These are phyloP conservation scores for Manis javanica DNA, from an alignment of 2,797 vertebrate species.

Conservation along the genomic window DNA sequence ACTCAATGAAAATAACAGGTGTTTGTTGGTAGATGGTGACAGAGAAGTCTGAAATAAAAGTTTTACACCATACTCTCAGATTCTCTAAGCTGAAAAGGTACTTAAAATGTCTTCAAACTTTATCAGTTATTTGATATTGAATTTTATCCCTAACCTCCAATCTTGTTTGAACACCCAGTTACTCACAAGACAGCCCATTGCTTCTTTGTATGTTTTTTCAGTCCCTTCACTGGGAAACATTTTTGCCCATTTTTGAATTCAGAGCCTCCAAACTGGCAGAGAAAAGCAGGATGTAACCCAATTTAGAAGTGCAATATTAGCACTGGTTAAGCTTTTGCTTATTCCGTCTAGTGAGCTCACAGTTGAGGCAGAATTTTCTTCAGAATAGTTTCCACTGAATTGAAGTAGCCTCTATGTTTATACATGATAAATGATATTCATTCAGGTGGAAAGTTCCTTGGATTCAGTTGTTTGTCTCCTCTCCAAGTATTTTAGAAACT, in stretches of 20 bases:
- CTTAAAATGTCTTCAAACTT: neutral
- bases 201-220: neutral
- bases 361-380: neutral
- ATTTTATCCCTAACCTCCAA: neutral
- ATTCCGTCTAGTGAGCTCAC: neutral
- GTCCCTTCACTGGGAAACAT: neutral
- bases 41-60: neutral
- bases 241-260: neutral
- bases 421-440: neutral
- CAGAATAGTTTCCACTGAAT: neutral
- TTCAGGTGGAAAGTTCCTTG: neutral
- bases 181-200: neutral
- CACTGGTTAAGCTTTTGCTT: neutral
- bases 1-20: neutral
- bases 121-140: neutral
- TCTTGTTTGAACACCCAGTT: neutral
- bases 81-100: neutral
- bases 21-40: neutral
- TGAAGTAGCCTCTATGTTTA: neutral
- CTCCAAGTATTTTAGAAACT: neutral
- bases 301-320: neutral
- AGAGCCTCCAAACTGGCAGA: neutral
- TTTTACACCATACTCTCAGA: neutral
- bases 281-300: neutral
- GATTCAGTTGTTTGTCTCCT: neutral